Base-by-base conservation (phyloP, 2,113 vertebrate species). In the Pachycephala philippinensis region DNA sequence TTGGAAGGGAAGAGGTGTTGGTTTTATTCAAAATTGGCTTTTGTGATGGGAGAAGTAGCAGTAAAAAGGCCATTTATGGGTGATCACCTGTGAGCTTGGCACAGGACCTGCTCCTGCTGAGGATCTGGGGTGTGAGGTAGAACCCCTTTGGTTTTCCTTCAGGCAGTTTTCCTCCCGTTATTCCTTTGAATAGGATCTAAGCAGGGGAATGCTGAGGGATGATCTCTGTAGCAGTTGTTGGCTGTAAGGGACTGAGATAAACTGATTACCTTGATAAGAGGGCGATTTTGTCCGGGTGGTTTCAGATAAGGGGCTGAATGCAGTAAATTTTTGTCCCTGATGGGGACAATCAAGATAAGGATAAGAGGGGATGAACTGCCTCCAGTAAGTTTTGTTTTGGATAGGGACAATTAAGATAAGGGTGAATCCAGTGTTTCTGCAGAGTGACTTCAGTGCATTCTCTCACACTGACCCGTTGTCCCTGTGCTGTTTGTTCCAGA, bases 41-140 rank as follows among this genome's bases (percentile, higher is more conserved):
- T 68, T 26, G 24, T 2, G 4, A 2, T 59, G 27, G 15, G 47
- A 33, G 9, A 69, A 71, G 11, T 10, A 2, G 5, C 28, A 3
- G 10, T 23, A 1, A 75, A 28, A 19, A 47, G 6, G 35, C 1
- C 1, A 0, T 4, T 35, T 27, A 0, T 22, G n/a, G 31, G 33
- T 23, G 11, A 17, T 85, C 26, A 7, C 3, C 28, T 33, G 21
- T 6, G 52, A 49, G 30, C 31, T 42, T 71, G 40, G 40, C 15
- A 26, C 39, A 35, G 47, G 35, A 1, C 3, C 31, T 82, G 56
- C 47, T 52, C 64, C n/a, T 17, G 0, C 35, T 15, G 12, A 22
- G 14, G 8, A 39, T 7, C 3, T 33, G 22, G 39, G 64, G 2
- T 0, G 0, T 47, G 81, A 65, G 60, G 21, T 18, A 24, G 44